Percentiles rank a stretch among this genome's conserved stretches.
Conservation (phyloP, 2,113 vertebrate genomes). For the Melanostigma gelatinosum region DNA sequence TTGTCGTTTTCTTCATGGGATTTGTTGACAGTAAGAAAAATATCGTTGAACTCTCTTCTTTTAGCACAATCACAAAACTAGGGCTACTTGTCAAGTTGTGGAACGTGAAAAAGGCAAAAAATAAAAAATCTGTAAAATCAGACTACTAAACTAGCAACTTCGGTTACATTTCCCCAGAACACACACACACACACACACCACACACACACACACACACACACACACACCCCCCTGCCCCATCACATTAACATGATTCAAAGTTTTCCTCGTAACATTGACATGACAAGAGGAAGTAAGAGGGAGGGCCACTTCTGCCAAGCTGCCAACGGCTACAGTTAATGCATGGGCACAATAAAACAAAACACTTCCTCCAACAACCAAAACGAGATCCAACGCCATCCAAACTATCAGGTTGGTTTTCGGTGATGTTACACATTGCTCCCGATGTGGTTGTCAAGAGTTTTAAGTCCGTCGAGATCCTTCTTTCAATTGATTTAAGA, state of each 20-base stretch:
- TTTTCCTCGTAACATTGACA: background rate
- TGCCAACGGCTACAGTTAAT: background rate
- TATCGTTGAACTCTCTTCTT: background rate
- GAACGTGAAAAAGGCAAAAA: background rate
- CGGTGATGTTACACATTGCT: background rate
- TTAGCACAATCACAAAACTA: background rate
- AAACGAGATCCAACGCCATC: background rate
- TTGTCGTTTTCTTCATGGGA: background rate
- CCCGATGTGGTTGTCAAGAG: background rate
- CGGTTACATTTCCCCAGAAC: background rate
- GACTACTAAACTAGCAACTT: background rate
- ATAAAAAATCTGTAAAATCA: background rate
- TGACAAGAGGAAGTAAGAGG: background rate
- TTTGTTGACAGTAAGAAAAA: background rate
- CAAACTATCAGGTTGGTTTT: background rate
- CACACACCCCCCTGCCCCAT: background rate
- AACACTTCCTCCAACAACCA: background rate
- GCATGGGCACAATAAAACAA: accelerated
- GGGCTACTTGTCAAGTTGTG: background rate
- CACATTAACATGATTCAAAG: accelerated
- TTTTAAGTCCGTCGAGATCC: background rate
- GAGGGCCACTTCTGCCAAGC: background rate
- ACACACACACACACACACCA: background rate
- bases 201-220: background rate
- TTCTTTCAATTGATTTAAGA: background rate